Percentiles rank a stretch among this genome's conserved stretches.
Evolutionary conservation across 2,888 invertebrate genomes (phyloP).

Genomic region (Epiperipatus broadwayi): DNA sequence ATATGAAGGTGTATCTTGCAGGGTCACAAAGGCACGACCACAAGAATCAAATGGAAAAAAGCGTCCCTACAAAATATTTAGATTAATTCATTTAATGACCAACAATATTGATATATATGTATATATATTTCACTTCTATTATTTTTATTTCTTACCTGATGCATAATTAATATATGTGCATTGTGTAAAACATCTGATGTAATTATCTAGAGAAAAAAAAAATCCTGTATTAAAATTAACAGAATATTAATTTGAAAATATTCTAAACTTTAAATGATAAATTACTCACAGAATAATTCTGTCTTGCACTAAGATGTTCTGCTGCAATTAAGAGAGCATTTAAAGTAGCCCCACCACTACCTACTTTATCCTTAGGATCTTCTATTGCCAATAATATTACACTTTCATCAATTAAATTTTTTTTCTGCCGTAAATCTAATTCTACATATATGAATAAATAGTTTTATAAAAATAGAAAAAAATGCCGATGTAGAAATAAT

Average conservation of each 20-base stretch:
- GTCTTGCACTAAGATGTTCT: conserved; percentile 31
- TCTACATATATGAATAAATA: too few species aligned
- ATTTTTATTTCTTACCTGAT: conserved; percentile 30
- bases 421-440: conserved; percentile 23
- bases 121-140: too few species aligned
- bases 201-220: conserved; percentile 23
- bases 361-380: conserved; percentile 29
- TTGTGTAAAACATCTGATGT: conserved; percentile 27
- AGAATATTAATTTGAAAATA: not conserved
- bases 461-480: too few species aligned
- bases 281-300: conserved; percentile 27
- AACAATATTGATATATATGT: too few species aligned
- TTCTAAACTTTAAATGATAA: too few species aligned
- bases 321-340: conserved; percentile 33
- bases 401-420: conserved; percentile 24
- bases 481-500: too few species aligned
- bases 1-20: too few species aligned
- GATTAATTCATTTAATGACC: too few species aligned
- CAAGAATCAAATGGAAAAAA: too few species aligned
- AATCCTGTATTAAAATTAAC: too few species aligned
- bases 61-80: too few species aligned
- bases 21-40: too few species aligned
- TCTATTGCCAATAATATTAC: conserved; percentile 31
- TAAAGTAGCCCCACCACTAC: conserved; percentile 35
- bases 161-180: conserved; percentile 28